Base-by-base conservation (phyloP, 2,888 invertebrate genomes). In the Diaperis boleti region DNA sequence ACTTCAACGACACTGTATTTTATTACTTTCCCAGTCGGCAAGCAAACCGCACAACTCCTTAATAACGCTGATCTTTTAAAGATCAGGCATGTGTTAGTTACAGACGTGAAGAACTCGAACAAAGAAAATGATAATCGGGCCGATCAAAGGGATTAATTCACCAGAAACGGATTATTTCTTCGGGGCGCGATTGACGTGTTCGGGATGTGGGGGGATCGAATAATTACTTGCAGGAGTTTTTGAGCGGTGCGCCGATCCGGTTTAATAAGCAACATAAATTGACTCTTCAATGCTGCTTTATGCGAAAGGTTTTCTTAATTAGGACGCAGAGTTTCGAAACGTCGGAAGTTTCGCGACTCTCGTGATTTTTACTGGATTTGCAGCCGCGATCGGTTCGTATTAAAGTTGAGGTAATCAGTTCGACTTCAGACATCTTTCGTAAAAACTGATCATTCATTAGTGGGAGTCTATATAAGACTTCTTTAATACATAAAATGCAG, bases 31-130 rank as follows among this genome's bases (percentile, higher is more conserved):
- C 70, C 68, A 67, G 65, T 68, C 70, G 67, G 68, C 67, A n/a
- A n/a, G n/a, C n/a, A 66, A 69, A 69, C 72, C 72, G 55, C 66
- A 57, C 56, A 64, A 64, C 65, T 68, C 73, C 73, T 76, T 76
- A 77, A 77, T 76, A 77, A 76, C 71, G 68, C 74, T 76, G 77
- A 78, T 78, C 78, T 78, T 77, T 78, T 71, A 76, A 77, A 78
- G 77, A 77, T 77, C 75, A 74, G 73, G 73, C 74, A 74, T 76
- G 76, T 76, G 77, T 77, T 78, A 76, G 76, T 75, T 76, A 72
- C 76, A 76, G 76, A 67, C 69, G 70, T 70, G 73, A 74, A 74
- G 72, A 68, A 66, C 69, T 69, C 47, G 69, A 73, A 75, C 73
- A 76, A 75, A 76, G 73, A 72, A 72, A 74, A 76, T 76, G 73